Conservation (phyloP, 2,113 vertebrate genomes). For the Recurvirostra avosetta region DNA sequence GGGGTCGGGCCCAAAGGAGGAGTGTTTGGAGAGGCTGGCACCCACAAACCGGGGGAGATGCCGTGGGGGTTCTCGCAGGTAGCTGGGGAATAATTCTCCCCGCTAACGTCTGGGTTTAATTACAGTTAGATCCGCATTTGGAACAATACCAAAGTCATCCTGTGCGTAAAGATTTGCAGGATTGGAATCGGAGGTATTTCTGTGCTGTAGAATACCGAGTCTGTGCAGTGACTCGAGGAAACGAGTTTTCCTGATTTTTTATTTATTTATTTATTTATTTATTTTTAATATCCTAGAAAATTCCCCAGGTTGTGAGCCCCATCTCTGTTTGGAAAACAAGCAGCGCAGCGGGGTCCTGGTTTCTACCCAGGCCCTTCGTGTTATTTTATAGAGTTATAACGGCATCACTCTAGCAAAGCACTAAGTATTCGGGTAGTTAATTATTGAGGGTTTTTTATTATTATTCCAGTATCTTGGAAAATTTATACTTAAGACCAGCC, state of each 20-base stretch:
- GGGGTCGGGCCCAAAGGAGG: background rate
- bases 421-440: no score
- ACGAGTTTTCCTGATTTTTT: background rate
- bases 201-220: background rate
- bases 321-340: background rate
- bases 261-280: background rate
- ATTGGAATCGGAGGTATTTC: rapidly evolving
- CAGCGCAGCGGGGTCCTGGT: rapidly evolving
- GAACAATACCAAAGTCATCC: rapidly evolving
- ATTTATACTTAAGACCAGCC: no score
- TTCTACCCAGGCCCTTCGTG: no score
- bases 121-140: background rate
- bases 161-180: background rate
- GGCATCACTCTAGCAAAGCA: no score
- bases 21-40: background rate
- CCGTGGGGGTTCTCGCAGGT: background rate
- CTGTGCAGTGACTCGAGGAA: rapidly evolving
- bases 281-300: background rate
- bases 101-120: background rate
- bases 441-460: background rate
- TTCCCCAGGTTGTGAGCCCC: background rate
- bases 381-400: background rate
- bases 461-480: background rate
- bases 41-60: rapidly evolving
- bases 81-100: background rate